These are phyloP conservation scores for Magallana ariakensis DNA, from an alignment of 1,140 invertebrate genomes.

Conservation along the genomic window DNA sequence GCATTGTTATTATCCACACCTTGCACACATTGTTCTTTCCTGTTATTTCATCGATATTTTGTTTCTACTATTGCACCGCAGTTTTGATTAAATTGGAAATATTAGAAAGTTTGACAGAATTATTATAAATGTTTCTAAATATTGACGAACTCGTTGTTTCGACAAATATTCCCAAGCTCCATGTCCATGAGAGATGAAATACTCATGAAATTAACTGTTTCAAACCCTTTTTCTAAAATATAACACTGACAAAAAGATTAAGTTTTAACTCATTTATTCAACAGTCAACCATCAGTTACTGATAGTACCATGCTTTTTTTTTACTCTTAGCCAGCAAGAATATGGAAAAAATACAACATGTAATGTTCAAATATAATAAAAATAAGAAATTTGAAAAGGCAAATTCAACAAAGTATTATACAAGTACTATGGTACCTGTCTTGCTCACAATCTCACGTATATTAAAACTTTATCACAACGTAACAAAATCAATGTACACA, in stretches of 20 bases:
- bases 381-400: constrained; percentile 29
- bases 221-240: too few relatives aligned
- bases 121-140: too few relatives aligned
- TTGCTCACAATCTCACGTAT: neutral
- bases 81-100: too few relatives aligned
- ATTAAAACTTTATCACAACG: constrained; percentile 29
- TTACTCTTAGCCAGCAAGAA: constrained; percentile 38
- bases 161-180: too few relatives aligned
- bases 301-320: constrained; percentile 34
- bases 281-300: constrained; percentile 12
- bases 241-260: neutral
- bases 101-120: too few relatives aligned
- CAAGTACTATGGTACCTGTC: constrained; percentile 12
- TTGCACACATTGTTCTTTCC: too few relatives aligned
- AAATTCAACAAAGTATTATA: constrained; percentile 29
- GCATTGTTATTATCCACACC: too few relatives aligned
- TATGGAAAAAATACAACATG: constrained; percentile 25
- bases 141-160: too few relatives aligned
- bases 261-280: constrained; percentile 36
- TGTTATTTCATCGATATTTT: too few relatives aligned
- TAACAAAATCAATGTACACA: constrained; percentile 11
- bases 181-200: too few relatives aligned
- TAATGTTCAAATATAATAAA: constrained; percentile 34
- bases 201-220: too few relatives aligned
- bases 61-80: too few relatives aligned